A percentile compares a stretch with the other conserved stretches of the same genome.
These are phyloP conservation scores for Clarias gariepinus DNA, from an alignment of 2,113 vertebrate genomes.

Conservation along the genomic window DNA sequence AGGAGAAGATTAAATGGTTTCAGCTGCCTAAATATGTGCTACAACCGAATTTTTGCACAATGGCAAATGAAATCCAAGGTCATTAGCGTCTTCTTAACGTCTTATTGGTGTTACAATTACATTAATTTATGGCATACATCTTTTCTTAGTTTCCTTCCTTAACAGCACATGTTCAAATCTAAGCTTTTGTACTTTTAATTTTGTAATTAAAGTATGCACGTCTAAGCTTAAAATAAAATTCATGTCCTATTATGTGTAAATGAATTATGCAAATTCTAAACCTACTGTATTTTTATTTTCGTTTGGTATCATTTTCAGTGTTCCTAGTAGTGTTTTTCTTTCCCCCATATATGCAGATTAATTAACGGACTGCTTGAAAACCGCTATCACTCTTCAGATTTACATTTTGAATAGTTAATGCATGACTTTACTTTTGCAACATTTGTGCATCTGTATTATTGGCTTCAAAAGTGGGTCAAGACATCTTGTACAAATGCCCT, in stretches of 20 bases:
- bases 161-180: neutral
- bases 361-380: neutral
- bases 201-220: neutral
- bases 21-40: neutral
- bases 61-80: neutral
- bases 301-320: neutral
- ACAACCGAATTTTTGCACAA: neutral
- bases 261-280: neutral
- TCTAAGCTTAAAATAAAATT: neutral
- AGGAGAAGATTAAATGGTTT: neutral
- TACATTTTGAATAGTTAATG: neutral
- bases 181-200: neutral
- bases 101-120: neutral
- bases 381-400: neutral
- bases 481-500: slow-evolving; percentile 1
- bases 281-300: neutral
- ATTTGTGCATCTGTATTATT: neutral
- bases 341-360: neutral
- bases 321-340: neutral
- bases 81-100: neutral
- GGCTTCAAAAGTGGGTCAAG: neutral
- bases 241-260: neutral
- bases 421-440: neutral
- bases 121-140: neutral
- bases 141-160: neutral